A percentile compares a stretch with the other conserved stretches of the same genome.
Conservation (phyloP, 2,888 invertebrate species). For the Rotaria magnacalcarata region DNA sequence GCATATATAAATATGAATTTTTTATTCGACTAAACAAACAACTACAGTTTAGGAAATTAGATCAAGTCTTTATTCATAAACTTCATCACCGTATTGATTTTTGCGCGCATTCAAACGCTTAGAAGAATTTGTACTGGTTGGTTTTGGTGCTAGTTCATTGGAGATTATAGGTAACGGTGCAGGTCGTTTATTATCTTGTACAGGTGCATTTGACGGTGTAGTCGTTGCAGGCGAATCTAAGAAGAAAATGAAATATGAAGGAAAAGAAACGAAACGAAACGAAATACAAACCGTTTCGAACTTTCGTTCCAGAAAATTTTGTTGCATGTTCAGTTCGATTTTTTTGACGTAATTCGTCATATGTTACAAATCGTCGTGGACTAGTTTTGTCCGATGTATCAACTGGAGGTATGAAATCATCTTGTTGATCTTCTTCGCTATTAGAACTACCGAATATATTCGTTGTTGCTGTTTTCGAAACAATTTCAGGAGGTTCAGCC, state of each 20-base stretch:
- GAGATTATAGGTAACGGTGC: background rate
- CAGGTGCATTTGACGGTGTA: background rate
- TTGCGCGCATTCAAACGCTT: background rate
- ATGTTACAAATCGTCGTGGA: background rate
- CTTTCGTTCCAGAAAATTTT: background rate
- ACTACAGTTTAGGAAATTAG: too few species aligned
- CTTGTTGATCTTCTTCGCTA: background rate
- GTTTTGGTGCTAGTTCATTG: background rate
- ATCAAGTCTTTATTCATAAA: background rate
- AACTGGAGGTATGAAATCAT: background rate
- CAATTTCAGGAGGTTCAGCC: conserved; percentile 19
- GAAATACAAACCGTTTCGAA: background rate
- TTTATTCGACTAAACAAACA: background rate
- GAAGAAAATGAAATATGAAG: background rate
- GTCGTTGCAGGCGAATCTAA: background rate
- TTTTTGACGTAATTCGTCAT: conserved; percentile 34
- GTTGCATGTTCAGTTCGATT: conserved; percentile 13
- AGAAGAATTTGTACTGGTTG: background rate
- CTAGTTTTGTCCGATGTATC: background rate
- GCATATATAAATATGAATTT: too few species aligned
- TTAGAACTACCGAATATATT: background rate
- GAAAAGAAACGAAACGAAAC: background rate
- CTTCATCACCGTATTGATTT: conserved; percentile 33
- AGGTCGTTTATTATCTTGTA: background rate
- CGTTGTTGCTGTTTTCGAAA: background rate